phyloP scores from a whole-genome alignment of 2,113 vertebrate genomes.

The Microtus pennsylvanicus region DNA sequence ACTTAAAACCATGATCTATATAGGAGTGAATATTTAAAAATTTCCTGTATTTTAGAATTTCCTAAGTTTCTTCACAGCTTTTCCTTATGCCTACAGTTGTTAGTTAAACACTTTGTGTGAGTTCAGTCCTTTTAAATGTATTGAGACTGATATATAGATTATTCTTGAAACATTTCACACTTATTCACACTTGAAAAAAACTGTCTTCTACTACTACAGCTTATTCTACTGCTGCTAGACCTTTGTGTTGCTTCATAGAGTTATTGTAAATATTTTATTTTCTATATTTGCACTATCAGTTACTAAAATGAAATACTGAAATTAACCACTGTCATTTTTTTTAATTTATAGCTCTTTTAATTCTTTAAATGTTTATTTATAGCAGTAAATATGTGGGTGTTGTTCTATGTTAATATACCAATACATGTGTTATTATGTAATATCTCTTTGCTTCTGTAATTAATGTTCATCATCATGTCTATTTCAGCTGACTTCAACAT shows the following conservation, averaged over 20 bases:
- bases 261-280: neutral
- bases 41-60: neutral
- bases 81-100: neutral
- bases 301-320: neutral
- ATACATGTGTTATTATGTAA: neutral
- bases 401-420: neutral
- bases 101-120: neutral
- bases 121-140: neutral
- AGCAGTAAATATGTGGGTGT: neutral
- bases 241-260: neutral
- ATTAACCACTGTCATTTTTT: neutral
- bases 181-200: neutral
- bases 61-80: neutral
- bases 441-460: neutral
- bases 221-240: neutral
- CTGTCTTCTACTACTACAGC: neutral
- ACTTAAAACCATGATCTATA: neutral
- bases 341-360: neutral
- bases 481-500: neutral
- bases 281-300: neutral
- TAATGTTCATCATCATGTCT: neutral
- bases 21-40: neutral
- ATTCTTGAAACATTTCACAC: neutral
- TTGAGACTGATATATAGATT: neutral
- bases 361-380: neutral